These are phyloP conservation scores for Barypeithes pellucidus DNA, from an alignment of 2,888 invertebrate genomes.

Conservation along the genomic window DNA sequence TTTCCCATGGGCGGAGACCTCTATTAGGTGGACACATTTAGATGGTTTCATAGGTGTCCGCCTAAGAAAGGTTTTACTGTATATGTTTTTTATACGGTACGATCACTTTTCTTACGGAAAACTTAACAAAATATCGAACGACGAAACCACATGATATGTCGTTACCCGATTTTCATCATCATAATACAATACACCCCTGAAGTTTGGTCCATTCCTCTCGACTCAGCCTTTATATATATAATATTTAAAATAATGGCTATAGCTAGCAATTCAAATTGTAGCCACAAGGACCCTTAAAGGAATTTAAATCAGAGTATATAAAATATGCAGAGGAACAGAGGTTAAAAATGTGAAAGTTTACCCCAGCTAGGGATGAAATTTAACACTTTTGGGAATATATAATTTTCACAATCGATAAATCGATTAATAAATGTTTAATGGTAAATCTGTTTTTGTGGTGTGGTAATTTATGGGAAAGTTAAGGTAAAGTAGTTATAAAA, in stretches of 20 bases:
- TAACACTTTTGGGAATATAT: not conserved
- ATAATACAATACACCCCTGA: too few relatives aligned
- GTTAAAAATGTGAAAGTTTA: conserved; percentile 11
- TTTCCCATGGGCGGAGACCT: too few relatives aligned
- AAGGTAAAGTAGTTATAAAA: not conserved
- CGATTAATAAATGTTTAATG: not conserved
- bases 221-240: too few relatives aligned
- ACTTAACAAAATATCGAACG: too few relatives aligned
- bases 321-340: conserved; percentile 1
- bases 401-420: conserved; percentile 1
- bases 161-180: too few relatives aligned
- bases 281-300: not conserved
- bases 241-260: conserved; percentile 1
- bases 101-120: too few relatives aligned
- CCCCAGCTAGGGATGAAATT: conserved; percentile 1
- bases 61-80: too few relatives aligned
- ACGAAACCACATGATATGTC: too few relatives aligned
- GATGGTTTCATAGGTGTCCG: too few relatives aligned
- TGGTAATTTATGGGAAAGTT: not conserved
- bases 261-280: not conserved
- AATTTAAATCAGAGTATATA: conserved; percentile 8
- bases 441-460: not conserved
- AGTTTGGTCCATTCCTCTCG: too few relatives aligned
- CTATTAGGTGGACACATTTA: too few relatives aligned
- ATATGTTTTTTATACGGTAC: too few relatives aligned